A percentile compares a stretch with the other conserved stretches of the same genome.
Evolutionary conservation across 2,797 vertebrate species (phyloP).

Genomic region (Ceryle rudis): DNA sequence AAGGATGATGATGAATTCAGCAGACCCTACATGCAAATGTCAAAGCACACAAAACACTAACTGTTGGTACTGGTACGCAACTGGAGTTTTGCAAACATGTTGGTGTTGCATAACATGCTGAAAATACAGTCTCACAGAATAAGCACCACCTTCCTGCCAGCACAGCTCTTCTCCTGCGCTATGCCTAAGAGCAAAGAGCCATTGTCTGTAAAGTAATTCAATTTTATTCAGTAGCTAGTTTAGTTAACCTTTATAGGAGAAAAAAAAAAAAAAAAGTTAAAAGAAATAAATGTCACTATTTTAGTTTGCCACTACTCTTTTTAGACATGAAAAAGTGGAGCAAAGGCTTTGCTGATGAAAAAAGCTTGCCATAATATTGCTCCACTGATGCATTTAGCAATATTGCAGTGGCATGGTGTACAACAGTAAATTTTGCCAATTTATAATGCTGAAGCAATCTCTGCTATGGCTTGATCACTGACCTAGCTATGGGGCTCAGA

Average conservation of each 20-base stretch:
- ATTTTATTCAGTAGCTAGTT: background rate
- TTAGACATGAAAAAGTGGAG: background rate
- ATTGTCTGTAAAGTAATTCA: background rate
- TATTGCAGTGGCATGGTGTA: background rate
- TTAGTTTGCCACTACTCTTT: background rate
- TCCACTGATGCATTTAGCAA: background rate
- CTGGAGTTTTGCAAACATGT: background rate
- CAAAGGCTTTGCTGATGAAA: background rate
- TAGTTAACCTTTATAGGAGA: background rate
- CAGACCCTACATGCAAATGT: background rate
- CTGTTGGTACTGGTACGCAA: background rate
- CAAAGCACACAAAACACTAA: background rate
- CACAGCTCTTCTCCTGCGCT: background rate
- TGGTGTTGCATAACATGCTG: background rate
- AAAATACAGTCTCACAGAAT: background rate
- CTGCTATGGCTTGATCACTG: background rate
- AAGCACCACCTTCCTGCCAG: background rate
- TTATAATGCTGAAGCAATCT: background rate
- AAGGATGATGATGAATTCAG: background rate
- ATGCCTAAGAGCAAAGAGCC: background rate
- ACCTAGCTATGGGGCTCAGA: background rate
- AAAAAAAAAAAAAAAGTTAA: background rate
- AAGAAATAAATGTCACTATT: background rate
- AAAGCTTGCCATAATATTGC: background rate
- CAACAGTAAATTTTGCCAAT: background rate